phyloP scores from a whole-genome alignment of 92 coral and sea anemone genomes.

The Umimayanthus kanabou region DNA sequence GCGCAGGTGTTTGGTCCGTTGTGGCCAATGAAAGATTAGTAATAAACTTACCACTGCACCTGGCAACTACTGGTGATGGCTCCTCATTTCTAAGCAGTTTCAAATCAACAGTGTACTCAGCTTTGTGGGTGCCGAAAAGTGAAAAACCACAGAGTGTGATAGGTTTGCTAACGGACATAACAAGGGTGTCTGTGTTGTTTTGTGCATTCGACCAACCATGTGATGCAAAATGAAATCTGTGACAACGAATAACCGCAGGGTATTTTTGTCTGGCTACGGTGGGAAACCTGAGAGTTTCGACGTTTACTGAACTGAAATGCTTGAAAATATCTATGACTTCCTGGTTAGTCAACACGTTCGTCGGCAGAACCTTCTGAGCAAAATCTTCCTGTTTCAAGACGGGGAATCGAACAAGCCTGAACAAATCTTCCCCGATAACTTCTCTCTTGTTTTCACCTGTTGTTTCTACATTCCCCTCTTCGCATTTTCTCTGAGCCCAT shows the following conservation, averaged over 20 bases:
- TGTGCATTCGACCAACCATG: neutral
- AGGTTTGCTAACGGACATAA: neutral
- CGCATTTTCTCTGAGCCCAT: constrained; percentile 10
- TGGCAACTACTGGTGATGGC: neutral
- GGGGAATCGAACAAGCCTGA: neutral
- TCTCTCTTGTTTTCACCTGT: constrained; percentile 18
- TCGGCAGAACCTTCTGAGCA: neutral
- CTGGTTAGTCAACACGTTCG: neutral
- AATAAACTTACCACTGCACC: neutral
- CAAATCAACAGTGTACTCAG: neutral
- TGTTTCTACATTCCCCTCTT: neutral
- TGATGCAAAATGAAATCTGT: neutral
- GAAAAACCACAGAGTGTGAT: constrained; percentile 6
- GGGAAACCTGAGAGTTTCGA: neutral
- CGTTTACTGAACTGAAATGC: neutral
- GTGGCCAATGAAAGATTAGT: neutral
- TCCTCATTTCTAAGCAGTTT: neutral
- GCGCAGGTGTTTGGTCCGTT: too few species aligned
- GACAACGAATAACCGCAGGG: neutral
- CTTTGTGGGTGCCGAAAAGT: constrained; percentile 1
- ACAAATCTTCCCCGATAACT: constrained; percentile 6
- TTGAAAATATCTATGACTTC: neutral
- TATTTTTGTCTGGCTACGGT: neutral
- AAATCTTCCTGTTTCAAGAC: neutral
- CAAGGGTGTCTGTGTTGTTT: neutral